These are phyloP conservation scores for Volucella zonaria DNA, from an alignment of 2,888 invertebrate species.

Conservation along the genomic window DNA sequence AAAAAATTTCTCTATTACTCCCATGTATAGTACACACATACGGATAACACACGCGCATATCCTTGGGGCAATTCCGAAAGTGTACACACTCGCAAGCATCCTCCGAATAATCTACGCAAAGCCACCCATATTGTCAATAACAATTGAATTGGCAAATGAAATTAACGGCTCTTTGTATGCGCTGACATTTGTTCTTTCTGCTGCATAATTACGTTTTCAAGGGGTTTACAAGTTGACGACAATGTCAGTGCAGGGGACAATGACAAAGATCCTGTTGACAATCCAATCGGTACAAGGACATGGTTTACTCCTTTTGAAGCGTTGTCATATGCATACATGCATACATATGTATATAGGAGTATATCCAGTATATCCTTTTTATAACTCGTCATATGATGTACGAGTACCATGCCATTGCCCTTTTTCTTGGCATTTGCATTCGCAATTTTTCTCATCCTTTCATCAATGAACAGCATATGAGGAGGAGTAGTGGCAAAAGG, in stretches of 20 bases:
- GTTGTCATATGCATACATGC: no score
- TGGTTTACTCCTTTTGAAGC: slow-evolving; percentile 8
- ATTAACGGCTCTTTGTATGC: slow-evolving; percentile 68
- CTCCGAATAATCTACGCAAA: neutral
- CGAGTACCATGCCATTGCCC: slow-evolving; percentile 40
- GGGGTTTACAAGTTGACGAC: slow-evolving; percentile 20
- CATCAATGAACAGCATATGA: neutral
- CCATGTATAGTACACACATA: neutral
- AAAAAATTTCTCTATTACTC: slow-evolving; percentile 35
- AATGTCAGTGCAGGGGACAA: slow-evolving; percentile 19
- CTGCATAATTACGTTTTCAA: slow-evolving; percentile 57
- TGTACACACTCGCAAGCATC: slow-evolving; percentile 3
- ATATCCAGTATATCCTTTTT: slow-evolving; percentile 11
- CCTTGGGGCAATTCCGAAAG: slow-evolving; percentile 55
- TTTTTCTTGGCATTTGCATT: slow-evolving; percentile 65
- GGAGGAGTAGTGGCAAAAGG: no score
- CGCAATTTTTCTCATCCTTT: slow-evolving; percentile 38
- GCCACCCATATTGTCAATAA: slow-evolving; percentile 54
- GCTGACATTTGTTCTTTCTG: slow-evolving; percentile 71
- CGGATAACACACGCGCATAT: slow-evolving; percentile 28
- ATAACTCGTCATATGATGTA: slow-evolving; percentile 37
- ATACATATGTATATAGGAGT: slow-evolving; percentile 8
- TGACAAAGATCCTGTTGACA: slow-evolving; percentile 38
- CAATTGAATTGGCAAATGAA: slow-evolving; percentile 70
- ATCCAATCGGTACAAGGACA: slow-evolving; percentile 57